Evolutionary conservation across 1,140 invertebrate genomes (phyloP).

Genomic region (Paraescarpia echinospica): DNA sequence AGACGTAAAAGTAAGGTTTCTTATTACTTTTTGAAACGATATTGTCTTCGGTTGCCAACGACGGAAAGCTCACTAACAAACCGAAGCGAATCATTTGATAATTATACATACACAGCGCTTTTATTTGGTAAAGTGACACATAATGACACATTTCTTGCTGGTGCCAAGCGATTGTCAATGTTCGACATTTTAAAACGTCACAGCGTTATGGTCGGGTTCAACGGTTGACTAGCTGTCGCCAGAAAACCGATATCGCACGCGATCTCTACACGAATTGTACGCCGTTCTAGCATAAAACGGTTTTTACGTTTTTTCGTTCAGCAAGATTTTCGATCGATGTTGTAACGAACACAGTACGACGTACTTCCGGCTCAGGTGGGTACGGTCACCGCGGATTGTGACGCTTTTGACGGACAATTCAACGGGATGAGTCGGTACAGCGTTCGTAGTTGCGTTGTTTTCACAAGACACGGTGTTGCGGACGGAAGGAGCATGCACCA

Average conservation of each 20-base stretch:
- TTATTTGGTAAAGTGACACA: not conserved
- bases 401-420: not conserved
- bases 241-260: not conserved
- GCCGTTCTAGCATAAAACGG: not conserved
- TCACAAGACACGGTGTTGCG: not conserved
- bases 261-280: not conserved
- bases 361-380: not conserved
- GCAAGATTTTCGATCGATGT: not conserved
- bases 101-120: not conserved
- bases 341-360: not conserved
- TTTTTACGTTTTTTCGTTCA: constrained; percentile 1
- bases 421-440: not conserved
- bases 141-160: not conserved
- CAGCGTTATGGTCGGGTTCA: not conserved
- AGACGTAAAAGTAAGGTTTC: too few relatives aligned
- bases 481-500: not conserved
- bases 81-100: not conserved
- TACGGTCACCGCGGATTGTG: not conserved
- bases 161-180: not conserved
- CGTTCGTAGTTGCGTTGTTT: not conserved
- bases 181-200: not conserved
- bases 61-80: not conserved
- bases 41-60: too few relatives aligned
- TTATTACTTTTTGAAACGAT: too few relatives aligned
- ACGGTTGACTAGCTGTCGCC: not conserved